Conservation (phyloP, 92 coral and sea anemone genomes). For the Porites divaricata region DNA sequence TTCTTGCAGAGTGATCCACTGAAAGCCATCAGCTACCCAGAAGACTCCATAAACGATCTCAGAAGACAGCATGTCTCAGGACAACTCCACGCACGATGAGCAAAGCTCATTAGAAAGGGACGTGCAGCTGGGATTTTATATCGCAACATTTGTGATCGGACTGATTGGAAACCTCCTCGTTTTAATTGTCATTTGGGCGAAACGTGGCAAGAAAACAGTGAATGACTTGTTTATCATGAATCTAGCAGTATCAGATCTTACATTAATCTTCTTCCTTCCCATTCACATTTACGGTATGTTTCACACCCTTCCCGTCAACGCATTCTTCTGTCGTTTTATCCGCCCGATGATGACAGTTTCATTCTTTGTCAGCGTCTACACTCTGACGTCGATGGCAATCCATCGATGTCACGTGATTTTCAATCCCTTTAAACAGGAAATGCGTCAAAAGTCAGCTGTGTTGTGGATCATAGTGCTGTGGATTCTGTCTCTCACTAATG, state of each 20-base stretch:
- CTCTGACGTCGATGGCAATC: constrained; percentile 88
- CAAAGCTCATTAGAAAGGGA: constrained; percentile 27
- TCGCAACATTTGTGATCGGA: constrained; percentile 74
- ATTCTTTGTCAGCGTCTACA: constrained; percentile 85
- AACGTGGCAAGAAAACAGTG: constrained; percentile 72
- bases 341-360: constrained; percentile 85
- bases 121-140: constrained; percentile 61
- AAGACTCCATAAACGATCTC: not conserved
- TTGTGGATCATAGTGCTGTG: constrained; percentile 67
- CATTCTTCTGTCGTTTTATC: constrained; percentile 78
- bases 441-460: constrained; percentile 66
- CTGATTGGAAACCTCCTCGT: constrained; percentile 81
- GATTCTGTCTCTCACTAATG: constrained; percentile 61
- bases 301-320: constrained; percentile 50
- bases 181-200: constrained; percentile 65
- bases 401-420: constrained; percentile 87
- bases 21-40: not conserved
- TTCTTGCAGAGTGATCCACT: too few species aligned
- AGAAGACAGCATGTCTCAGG: constrained; percentile 14
- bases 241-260: constrained; percentile 79
- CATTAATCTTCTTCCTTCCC: constrained; percentile 77
- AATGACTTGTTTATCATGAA: constrained; percentile 89
- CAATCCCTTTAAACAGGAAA: constrained; percentile 81
- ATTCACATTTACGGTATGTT: constrained; percentile 72
- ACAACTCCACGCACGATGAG: constrained; percentile 13